Conservation (phyloP, 2,888 invertebrate species). For the Macrophya annulata region DNA sequence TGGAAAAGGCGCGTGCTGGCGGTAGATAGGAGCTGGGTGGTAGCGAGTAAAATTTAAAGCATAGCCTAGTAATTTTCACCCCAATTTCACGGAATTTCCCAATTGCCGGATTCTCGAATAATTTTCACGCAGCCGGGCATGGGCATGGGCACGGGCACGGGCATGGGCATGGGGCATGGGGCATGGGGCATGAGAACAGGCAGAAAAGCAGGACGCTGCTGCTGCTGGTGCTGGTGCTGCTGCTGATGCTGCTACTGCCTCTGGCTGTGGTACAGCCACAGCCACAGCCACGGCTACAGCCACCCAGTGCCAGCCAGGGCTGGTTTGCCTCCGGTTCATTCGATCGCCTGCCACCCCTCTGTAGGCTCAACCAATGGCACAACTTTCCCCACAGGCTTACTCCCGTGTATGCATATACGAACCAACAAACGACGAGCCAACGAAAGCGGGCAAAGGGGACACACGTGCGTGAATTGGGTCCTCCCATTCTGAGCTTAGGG, state of each 20-base stretch:
- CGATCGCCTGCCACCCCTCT: constrained; percentile 58
- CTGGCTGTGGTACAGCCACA: constrained; percentile 15
- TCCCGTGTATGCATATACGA: constrained; percentile 50
- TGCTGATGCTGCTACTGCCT: background rate
- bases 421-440: constrained; percentile 49
- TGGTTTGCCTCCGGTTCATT: constrained; percentile 56
- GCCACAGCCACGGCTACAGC: constrained; percentile 36
- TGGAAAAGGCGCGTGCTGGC: constrained; percentile 49
- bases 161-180: background rate
- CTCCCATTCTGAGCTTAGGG: constrained; percentile 61
- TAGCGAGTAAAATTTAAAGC: constrained; percentile 62
- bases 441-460: constrained; percentile 52
- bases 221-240: background rate
- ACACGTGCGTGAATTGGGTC: constrained; percentile 63
- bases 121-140: constrained; percentile 59
- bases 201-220: constrained; percentile 35
- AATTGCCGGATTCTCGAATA: constrained; percentile 64
- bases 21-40: constrained; percentile 54
- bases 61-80: constrained; percentile 66
- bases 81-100: constrained; percentile 67
- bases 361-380: constrained; percentile 55
- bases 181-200: background rate
- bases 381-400: constrained; percentile 51
- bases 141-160: background rate
- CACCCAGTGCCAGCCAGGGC: constrained; percentile 35